Conservation (phyloP, 1,140 invertebrate genomes). For the Lysiphlebus fabarum region DNA sequence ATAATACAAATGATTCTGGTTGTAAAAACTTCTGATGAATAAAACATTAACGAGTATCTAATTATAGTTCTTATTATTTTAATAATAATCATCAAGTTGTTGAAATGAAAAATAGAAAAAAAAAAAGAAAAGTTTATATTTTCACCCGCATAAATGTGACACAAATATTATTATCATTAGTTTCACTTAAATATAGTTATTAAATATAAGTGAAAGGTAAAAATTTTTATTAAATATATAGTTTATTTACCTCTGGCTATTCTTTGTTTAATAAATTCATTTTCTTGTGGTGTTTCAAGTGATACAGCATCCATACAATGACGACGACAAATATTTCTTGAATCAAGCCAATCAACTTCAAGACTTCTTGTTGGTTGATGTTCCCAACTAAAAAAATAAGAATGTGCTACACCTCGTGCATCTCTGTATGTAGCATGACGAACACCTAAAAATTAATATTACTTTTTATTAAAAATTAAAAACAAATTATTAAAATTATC, state of each 20-base stretch:
- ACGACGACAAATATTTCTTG: constrained; percentile 84
- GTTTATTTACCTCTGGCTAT: constrained; percentile 61
- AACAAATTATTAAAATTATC: too few species aligned
- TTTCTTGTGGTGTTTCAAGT: constrained; percentile 84
- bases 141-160: neutral
- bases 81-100: neutral
- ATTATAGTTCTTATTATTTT: too few species aligned
- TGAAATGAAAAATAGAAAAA: neutral
- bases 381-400: constrained; percentile 93
- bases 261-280: constrained; percentile 85
- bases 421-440: constrained; percentile 83
- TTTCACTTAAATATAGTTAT: neutral
- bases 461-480: too few species aligned
- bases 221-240: neutral
- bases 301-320: constrained; percentile 93
- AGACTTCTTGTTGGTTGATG: constrained; percentile 78
- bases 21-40: too few species aligned
- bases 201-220: neutral
- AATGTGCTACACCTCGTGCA: constrained; percentile 78
- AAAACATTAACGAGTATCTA: too few species aligned
- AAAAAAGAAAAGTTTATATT: neutral
- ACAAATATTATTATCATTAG: neutral
- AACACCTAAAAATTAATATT: constrained; percentile 69
- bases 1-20: too few species aligned
- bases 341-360: constrained; percentile 88